Evolutionary conservation across 2,888 invertebrate genomes (phyloP).

Genomic region (Opisthograptis luteolata): DNA sequence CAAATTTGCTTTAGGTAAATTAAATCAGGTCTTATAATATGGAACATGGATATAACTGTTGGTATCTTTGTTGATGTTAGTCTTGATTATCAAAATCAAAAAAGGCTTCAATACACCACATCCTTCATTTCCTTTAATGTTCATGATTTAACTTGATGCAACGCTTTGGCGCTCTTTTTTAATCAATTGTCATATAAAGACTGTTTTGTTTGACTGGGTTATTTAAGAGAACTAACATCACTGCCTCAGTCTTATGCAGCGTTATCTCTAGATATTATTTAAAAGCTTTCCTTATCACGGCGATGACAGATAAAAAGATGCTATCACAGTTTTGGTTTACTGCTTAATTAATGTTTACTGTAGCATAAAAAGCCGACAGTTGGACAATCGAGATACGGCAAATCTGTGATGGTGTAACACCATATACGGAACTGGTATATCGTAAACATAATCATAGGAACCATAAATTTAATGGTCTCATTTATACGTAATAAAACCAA

Average conservation of each 20-base stretch:
- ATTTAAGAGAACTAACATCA: no score
- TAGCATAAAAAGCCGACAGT: constrained; percentile 46
- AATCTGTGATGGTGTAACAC: constrained; percentile 53
- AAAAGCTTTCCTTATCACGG: constrained; percentile 47
- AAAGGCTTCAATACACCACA: no score
- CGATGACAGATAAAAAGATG: constrained; percentile 52
- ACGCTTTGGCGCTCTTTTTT: no score
- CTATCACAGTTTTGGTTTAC: constrained; percentile 56
- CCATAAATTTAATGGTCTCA: constrained; percentile 79
- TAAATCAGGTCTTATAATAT: no score
- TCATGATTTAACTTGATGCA: no score
- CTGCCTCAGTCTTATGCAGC: constrained; percentile 16
- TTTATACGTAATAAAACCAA: constrained; percentile 77
- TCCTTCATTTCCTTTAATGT: no score
- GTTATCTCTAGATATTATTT: constrained; percentile 31
- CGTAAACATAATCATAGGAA: constrained; percentile 74
- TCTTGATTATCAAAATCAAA: no score
- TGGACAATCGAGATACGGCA: constrained; percentile 52
- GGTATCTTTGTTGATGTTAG: no score
- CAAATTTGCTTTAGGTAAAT: no score
- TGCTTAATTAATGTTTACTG: constrained; percentile 62
- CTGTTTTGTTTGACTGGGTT: no score
- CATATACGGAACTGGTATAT: constrained; percentile 55
- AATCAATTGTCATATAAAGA: no score
- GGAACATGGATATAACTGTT: no score